phyloP scores from a whole-genome alignment of 2,888 invertebrate genomes.

The Hirudinaria manillensis region DNA sequence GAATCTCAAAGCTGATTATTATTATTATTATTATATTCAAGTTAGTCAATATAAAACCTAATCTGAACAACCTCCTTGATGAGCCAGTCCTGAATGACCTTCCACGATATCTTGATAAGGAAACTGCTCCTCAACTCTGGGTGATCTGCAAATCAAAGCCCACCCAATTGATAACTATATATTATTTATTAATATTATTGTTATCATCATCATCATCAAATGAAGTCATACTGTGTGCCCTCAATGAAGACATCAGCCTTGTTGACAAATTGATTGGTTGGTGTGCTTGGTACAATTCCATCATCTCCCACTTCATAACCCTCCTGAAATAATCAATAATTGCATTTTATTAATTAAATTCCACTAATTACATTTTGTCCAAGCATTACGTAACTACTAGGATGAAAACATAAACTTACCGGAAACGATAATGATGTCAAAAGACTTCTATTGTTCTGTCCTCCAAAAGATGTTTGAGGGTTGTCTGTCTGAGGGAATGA shows the following conservation, averaged over 20 bases:
- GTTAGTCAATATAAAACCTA: background rate
- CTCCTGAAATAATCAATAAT: slow-evolving; percentile 44
- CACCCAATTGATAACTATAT: background rate
- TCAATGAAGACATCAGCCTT: slow-evolving; percentile 7
- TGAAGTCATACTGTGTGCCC: background rate
- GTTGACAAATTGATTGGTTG: slow-evolving; percentile 62
- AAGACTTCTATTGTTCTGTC: background rate
- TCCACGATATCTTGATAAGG: background rate
- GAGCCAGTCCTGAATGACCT: background rate
- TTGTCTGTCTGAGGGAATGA: background rate
- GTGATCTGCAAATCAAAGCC: background rate
- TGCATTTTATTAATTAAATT: no score
- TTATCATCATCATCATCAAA: background rate
- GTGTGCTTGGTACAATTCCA: slow-evolving; percentile 81
- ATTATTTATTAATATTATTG: background rate
- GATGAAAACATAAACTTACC: background rate
- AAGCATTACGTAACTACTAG: no score
- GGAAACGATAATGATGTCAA: background rate
- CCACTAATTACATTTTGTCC: background rate
- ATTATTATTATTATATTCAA: background rate
- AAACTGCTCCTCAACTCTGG: background rate
- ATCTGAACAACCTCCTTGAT: background rate
- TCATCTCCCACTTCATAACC: slow-evolving; percentile 68
- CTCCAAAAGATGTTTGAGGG: background rate
- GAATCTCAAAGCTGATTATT: no score